Evolutionary conservation across 2,797 vertebrate genomes (phyloP), one percentile per base, ranked within the genome.

Genomic region (Lateolabrax maculatus): DNA sequence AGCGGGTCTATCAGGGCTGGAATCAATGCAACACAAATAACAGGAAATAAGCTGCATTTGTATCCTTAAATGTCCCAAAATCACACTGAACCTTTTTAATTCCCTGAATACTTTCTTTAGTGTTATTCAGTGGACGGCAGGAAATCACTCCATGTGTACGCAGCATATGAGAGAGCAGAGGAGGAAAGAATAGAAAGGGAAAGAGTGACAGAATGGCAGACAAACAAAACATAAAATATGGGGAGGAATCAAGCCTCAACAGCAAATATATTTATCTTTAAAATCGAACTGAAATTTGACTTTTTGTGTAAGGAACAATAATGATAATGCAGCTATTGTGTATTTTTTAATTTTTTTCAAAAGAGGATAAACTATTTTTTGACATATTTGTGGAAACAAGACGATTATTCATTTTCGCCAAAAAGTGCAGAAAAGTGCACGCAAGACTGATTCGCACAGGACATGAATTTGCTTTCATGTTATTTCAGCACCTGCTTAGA

Each of bases 1-100:
- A 58, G 36, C 8, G 2, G 19, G 12, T 61, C 77, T 80, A 83
- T 90, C 84, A 56, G 74, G 63, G 23, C 61, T 49, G 58, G 49
- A 69, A 91, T 91, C 83, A 61, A 86, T 71, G 82, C 53, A 15
- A 31, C 81, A 64, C 80, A 72, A 84, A 87, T 36, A 65, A 63
- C 75, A 68, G 89, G 83, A 88, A 84, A 77, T 51, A 53, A 62
- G 43, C 58, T 3, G 16, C 25, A 37, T 48, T 71, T 49, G 60
- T 53, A 68, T 67, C 63, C 76, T 76, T 67, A 61, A 77, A 79
- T 36, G 64, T 55, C 43, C 43, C 46, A 6, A 31, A 71, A 60
- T n/a, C 46, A 57, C 31, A 56, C 5, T 6, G 37, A 68, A 60
- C 58, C 37, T 55, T 62, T 85, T 77, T 31, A 68, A 27, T 69